Conservation (phyloP, 2,113 vertebrate species). For the Elephantulus edwardii region DNA sequence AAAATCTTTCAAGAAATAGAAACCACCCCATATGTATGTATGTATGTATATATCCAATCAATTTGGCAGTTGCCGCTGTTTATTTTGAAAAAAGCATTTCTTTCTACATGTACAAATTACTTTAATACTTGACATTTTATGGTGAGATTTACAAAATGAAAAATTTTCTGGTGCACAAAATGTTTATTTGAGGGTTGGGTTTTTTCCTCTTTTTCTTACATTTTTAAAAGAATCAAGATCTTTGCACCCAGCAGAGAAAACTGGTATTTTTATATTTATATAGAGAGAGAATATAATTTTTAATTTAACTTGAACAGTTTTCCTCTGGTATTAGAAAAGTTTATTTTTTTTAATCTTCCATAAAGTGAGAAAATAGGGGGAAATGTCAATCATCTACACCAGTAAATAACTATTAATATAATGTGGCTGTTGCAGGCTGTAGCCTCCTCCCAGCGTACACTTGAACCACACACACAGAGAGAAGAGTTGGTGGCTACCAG, state of each 20-base stretch:
- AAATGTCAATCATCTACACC: conserved; percentile 88
- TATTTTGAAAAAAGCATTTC: too few species aligned
- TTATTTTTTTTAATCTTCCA: conserved; percentile 82
- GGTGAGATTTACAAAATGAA: too few species aligned
- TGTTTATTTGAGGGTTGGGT: too few species aligned
- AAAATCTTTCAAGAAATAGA: conserved; percentile 88
- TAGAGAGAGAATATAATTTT: conserved; percentile 86
- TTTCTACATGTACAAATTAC: too few species aligned
- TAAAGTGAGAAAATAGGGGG: conserved; percentile 87
- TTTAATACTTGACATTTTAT: too few species aligned
- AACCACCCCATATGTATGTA: too few species aligned
- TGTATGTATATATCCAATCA: conserved; percentile 90
- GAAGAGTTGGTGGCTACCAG: too few species aligned
- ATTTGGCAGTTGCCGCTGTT: conserved; percentile 91
- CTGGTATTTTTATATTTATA: conserved; percentile 85
- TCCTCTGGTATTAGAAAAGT: conserved; percentile 89
- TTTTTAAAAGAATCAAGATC: too few species aligned
- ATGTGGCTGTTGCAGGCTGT: conserved; percentile 75
- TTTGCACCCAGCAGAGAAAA: conserved; percentile 87
- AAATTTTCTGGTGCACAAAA: too few species aligned
- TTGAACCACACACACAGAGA: conserved; percentile 83
- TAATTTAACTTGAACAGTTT: conserved; percentile 90
- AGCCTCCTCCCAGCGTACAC: conserved; percentile 81
- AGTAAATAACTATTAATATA: conserved; percentile 91
- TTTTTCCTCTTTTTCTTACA: too few species aligned